These are phyloP conservation scores for Chymomyza caudatula DNA, from an alignment of 2,888 invertebrate species.

Conservation along the genomic window DNA sequence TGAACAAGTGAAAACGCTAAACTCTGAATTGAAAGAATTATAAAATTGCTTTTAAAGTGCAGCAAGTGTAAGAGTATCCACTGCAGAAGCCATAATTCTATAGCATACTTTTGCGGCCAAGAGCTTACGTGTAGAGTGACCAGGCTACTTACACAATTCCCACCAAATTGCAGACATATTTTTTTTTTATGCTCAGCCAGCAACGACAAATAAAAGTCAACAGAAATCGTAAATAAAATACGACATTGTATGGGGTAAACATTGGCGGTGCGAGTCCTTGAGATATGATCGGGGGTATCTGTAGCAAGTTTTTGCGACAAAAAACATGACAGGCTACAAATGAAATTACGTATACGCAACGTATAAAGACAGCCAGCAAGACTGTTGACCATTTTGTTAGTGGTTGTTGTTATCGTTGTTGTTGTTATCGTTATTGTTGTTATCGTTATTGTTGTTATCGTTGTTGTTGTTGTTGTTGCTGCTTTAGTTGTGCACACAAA, in stretches of 20 bases:
- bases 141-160: not conserved
- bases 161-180: not conserved
- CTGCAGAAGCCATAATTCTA: not conserved
- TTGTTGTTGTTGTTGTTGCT: not conserved
- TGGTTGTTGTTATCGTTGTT: not conserved
- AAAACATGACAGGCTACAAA: slow-evolving; percentile 1
- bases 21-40: not conserved
- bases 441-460: not conserved
- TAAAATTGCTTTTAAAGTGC: not conserved
- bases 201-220: not conserved
- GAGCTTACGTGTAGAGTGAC: not conserved
- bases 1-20: not conserved
- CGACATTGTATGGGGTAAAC: slow-evolving; percentile 4
- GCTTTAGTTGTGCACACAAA: not conserved
- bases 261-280: not conserved
- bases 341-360: not conserved
- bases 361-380: not conserved
- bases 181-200: not conserved
- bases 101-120: not conserved
- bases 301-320: slow-evolving; percentile 1
- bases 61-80: not conserved
- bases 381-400: not conserved
- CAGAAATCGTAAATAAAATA: slow-evolving; percentile 22
- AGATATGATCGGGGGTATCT: not conserved
- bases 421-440: not conserved